These are phyloP conservation scores for Darevskia mixta DNA, from an alignment of 2,797 vertebrate species.

Conservation along the genomic window DNA sequence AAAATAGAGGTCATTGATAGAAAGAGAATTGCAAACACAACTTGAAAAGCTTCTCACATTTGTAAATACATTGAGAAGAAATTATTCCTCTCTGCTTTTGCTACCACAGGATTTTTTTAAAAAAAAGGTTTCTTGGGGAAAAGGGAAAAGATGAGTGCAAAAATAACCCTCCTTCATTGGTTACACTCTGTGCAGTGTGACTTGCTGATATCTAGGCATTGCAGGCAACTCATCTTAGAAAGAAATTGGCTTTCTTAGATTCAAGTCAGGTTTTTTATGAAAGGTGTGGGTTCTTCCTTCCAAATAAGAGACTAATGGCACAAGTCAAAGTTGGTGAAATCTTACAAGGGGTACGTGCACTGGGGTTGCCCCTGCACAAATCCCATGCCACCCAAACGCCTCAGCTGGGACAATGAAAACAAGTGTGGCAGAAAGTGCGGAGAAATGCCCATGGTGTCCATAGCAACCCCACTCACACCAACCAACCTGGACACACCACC, in stretches of 20 bases:
- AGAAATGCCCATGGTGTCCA: too few species aligned
- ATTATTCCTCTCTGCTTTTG: constrained; percentile 78
- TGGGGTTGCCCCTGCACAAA: too few species aligned
- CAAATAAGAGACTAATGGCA: background rate
- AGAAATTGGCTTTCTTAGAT: constrained; percentile 66
- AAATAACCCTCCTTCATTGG: constrained; percentile 72
- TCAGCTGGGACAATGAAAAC: too few species aligned
- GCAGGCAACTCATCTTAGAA: constrained; percentile 64
- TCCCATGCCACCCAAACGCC: too few species aligned
- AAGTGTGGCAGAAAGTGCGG: too few species aligned
- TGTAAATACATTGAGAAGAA: constrained; percentile 80
- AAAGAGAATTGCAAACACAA: constrained; percentile 82
- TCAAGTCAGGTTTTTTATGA: constrained; percentile 51
- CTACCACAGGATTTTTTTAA: constrained; percentile 75
- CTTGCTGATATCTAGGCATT: constrained; percentile 55
- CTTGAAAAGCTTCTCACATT: constrained; percentile 80
- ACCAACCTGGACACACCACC: too few species aligned
- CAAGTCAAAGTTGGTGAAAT: too few species aligned
- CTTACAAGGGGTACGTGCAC: too few species aligned
- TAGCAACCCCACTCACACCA: too few species aligned
- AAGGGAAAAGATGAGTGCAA: constrained; percentile 55
- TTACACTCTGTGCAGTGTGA: constrained; percentile 68
- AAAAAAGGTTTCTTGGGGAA: constrained; percentile 64
- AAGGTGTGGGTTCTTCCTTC: constrained; percentile 6
- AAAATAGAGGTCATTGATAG: constrained; percentile 83